phyloP scores from a whole-genome alignment of 2,113 vertebrate species.

The Nerophis ophidion region DNA sequence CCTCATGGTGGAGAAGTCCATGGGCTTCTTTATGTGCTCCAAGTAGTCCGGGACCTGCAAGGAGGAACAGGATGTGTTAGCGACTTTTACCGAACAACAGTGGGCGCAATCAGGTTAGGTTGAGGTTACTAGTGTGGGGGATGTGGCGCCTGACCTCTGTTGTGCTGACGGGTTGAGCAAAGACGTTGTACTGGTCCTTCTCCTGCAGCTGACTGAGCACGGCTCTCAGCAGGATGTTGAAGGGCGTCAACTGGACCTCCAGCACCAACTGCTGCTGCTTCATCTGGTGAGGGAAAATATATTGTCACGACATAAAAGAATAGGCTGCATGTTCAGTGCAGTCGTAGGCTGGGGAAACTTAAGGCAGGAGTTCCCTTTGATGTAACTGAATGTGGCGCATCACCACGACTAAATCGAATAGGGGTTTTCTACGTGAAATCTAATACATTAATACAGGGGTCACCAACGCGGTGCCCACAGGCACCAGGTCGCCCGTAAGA shows the following conservation, averaged over 20 bases:
- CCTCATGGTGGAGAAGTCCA: constrained; percentile 96
- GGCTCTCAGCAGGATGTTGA: constrained; percentile 83
- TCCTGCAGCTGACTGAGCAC: constrained; percentile 91
- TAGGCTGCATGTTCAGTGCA: background rate
- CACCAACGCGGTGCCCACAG: no score
- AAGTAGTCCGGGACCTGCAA: constrained; percentile 91
- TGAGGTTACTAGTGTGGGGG: background rate
- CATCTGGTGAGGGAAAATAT: constrained; percentile 67
- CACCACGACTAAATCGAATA: no score
- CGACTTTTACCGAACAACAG: background rate
- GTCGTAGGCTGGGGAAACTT: no score
- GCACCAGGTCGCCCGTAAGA: no score
- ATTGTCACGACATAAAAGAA: background rate
- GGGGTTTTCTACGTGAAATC: no score
- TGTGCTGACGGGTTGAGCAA: constrained; percentile 87
- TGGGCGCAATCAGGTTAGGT: background rate
- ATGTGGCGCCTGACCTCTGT: constrained; percentile 77
- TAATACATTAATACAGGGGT: no score
- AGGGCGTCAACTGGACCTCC: constrained; percentile 89
- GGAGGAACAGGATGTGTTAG: background rate
- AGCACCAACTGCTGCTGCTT: constrained; percentile 89
- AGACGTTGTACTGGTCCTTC: constrained; percentile 89
- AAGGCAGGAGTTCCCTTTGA: no score
- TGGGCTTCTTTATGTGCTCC: constrained; percentile 90
- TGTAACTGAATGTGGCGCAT: no score